These are phyloP conservation scores for Phaethon lepturus DNA, from an alignment of 2,113 vertebrate genomes.

Conservation along the genomic window DNA sequence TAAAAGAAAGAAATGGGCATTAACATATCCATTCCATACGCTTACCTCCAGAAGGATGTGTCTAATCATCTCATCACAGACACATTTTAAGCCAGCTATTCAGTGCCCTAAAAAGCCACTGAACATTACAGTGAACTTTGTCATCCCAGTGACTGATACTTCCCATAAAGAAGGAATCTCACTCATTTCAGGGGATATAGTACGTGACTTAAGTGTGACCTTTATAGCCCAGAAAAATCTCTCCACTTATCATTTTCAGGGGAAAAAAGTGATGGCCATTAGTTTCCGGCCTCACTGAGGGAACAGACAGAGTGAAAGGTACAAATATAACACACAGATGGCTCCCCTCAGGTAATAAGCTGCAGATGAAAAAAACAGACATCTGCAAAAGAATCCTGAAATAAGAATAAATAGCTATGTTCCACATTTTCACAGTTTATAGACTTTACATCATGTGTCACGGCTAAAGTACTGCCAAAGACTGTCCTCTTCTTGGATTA, in stretches of 20 bases:
- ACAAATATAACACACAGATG: accelerated
- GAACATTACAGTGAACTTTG: background rate
- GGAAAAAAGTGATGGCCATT: background rate
- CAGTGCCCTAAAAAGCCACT: background rate
- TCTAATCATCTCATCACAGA: background rate
- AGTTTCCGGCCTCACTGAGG: background rate
- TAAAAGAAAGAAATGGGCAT: conserved; percentile 50
- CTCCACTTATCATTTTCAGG: background rate
- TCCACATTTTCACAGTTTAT: background rate
- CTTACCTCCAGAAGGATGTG: background rate
- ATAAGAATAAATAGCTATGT: background rate
- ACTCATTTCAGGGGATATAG: background rate
- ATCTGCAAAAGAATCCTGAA: background rate
- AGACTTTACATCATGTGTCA: background rate
- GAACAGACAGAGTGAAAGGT: background rate
- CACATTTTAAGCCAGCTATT: background rate
- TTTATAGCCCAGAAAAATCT: background rate
- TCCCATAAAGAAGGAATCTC: background rate
- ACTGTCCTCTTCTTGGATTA: background rate
- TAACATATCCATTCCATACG: background rate
- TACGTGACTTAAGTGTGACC: background rate
- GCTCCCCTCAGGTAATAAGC: background rate
- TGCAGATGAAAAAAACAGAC: background rate
- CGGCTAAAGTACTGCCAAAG: background rate
- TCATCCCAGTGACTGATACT: background rate